Conservation (phyloP, 1,140 invertebrate genomes). For the Drosophila pallidifrons region DNA sequence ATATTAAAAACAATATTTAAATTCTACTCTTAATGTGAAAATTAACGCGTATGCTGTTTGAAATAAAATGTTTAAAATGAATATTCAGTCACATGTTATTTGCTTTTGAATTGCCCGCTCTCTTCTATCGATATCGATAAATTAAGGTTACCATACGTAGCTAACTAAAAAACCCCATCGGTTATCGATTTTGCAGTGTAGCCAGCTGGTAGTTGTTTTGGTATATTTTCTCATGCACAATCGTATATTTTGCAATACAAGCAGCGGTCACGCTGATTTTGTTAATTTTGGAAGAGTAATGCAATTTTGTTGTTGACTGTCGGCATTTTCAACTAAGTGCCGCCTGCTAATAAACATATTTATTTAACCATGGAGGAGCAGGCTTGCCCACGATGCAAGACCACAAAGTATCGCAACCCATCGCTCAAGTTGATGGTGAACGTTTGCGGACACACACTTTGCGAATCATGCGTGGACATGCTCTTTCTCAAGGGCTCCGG, state of each 20-base stretch:
- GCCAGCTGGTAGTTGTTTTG: neutral
- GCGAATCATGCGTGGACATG: conserved; percentile 89
- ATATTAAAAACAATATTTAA: conserved; percentile 73
- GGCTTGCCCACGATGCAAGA: conserved; percentile 98
- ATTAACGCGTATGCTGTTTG: conserved; percentile 77
- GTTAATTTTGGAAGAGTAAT: conserved; percentile 21
- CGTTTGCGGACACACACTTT: conserved; percentile 98
- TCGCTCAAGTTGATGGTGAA: conserved; percentile 99
- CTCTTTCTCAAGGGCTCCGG: conserved; percentile 91
- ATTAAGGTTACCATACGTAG: conserved; percentile 9
- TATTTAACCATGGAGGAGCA: conserved; percentile 91
- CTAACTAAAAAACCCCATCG: neutral
- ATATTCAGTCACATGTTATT: neutral
- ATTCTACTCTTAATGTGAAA: conserved; percentile 75
- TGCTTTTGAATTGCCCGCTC: neutral
- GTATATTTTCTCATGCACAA: neutral
- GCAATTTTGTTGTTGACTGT: conserved; percentile 5
- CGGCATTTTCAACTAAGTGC: conserved; percentile 14
- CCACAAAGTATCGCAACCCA: conserved; percentile 99
- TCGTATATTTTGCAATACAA: neutral
- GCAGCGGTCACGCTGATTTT: conserved; percentile 15
- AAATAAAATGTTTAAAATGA: conserved; percentile 75
- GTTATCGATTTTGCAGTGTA: conserved; percentile 2
- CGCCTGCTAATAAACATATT: too few relatives aligned
- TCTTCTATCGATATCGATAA: conserved; percentile 16